Evolutionary conservation across 2,888 invertebrate species (phyloP).

Genomic region (Eumacrocentrus americanus): DNA sequence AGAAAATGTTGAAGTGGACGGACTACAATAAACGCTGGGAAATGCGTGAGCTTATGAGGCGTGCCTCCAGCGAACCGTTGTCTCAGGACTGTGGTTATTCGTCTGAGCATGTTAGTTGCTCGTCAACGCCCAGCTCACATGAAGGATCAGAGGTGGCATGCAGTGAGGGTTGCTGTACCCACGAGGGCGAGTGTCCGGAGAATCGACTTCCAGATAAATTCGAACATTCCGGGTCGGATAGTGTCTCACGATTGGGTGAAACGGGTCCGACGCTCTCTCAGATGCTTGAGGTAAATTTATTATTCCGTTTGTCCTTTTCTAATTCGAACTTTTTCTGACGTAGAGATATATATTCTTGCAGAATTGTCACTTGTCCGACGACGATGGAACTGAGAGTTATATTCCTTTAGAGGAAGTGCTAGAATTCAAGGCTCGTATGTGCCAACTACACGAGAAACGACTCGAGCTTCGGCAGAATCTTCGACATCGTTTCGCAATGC

Average conservation of each 20-base stretch:
- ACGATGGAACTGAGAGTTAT: slow-evolving; percentile 71
- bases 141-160: slow-evolving; percentile 91
- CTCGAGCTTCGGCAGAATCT: slow-evolving; percentile 82
- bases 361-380: slow-evolving; percentile 81
- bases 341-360: slow-evolving; percentile 50
- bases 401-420: slow-evolving; percentile 89
- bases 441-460: slow-evolving; percentile 79
- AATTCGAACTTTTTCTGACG: background rate
- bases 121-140: slow-evolving; percentile 82
- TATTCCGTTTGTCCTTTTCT: background rate
- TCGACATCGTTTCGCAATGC: slow-evolving; percentile 80
- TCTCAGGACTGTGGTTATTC: slow-evolving; percentile 88
- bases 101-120: slow-evolving; percentile 80
- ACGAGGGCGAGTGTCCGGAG: slow-evolving; percentile 62
- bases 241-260: slow-evolving; percentile 50
- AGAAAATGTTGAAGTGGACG: slow-evolving; percentile 55
- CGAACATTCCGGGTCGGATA: slow-evolving; percentile 48
- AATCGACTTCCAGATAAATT: slow-evolving; percentile 35
- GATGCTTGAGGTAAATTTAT: slow-evolving; percentile 74
- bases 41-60: slow-evolving; percentile 53
- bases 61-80: slow-evolving; percentile 67
- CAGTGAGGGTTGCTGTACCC: slow-evolving; percentile 86
- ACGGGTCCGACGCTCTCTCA: slow-evolving; percentile 70
- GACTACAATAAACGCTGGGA: slow-evolving; percentile 59
- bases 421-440: slow-evolving; percentile 82